Evolutionary conservation across 2,797 vertebrate genomes (phyloP).

Genomic region (Semotilus atromaculatus): DNA sequence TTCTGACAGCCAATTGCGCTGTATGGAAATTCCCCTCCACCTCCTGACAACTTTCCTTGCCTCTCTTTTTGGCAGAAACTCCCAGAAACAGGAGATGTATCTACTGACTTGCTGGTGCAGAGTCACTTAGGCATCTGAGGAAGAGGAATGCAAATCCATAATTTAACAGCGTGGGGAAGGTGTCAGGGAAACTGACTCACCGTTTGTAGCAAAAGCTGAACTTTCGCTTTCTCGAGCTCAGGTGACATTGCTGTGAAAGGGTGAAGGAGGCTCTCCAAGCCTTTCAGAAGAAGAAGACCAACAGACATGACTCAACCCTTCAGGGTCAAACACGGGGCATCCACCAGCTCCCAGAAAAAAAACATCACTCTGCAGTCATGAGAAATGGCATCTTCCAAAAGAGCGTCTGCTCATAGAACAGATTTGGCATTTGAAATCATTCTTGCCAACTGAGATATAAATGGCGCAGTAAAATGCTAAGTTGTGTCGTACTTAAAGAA

Average conservation of each 20-base stretch:
- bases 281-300: conserved; percentile 48
- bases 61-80: conserved; percentile 41
- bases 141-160: conserved; percentile 56
- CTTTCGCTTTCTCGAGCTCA: conserved; percentile 44
- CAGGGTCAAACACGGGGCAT: conserved; percentile 50
- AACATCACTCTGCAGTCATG: conserved; percentile 26
- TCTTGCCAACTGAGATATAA: conserved; percentile 36
- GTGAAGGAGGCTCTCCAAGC: conserved; percentile 27
- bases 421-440: conserved; percentile 32
- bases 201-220: conserved; percentile 48
- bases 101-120: conserved; percentile 31
- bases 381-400: conserved; percentile 45
- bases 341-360: neutral
- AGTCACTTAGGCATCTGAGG: conserved; percentile 31
- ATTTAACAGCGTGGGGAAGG: conserved; percentile 53
- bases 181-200: conserved; percentile 40
- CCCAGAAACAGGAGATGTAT: conserved; percentile 42
- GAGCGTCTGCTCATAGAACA: conserved; percentile 33
- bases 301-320: conserved; percentile 43
- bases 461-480: conserved; percentile 20
- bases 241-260: conserved; percentile 44
- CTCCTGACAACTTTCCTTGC: conserved; percentile 52
- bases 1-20: conserved; percentile 53
- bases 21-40: conserved; percentile 57
- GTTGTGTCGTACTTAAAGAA: conserved; percentile 27